These are phyloP conservation scores for Aphelocoma californica DNA, from an alignment of 2,797 vertebrate species.

Conservation along the genomic window DNA sequence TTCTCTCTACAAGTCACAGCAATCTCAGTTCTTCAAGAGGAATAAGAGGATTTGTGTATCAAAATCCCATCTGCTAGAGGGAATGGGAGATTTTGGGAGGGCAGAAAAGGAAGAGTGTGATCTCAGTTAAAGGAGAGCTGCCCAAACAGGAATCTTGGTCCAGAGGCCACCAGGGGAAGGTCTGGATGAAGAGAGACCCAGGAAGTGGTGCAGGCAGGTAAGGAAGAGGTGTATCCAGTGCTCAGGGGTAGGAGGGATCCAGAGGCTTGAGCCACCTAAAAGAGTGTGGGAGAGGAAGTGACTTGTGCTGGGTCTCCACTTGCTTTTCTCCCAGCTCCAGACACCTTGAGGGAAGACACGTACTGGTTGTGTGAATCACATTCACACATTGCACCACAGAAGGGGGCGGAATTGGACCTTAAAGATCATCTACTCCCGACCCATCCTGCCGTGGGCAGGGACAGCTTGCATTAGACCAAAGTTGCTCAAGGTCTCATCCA, in stretches of 20 bases:
- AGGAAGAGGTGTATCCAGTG: neutral
- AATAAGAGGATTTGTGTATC: neutral
- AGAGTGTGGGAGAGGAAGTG: neutral
- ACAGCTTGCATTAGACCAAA: neutral
- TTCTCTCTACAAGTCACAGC: neutral
- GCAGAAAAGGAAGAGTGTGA: neutral
- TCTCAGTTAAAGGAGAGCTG: too few relatives aligned
- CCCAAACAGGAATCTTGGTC: too few relatives aligned
- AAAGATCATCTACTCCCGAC: neutral
- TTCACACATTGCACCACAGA: neutral
- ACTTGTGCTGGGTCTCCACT: neutral
- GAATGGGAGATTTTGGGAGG: neutral
- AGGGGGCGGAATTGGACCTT: neutral
- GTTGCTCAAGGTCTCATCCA: neutral
- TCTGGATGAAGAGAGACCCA: neutral
- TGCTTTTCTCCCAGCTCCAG: neutral
- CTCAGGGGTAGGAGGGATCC: neutral
- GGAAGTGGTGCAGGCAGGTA: rapidly evolving
- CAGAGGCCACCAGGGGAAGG: neutral
- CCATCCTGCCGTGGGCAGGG: neutral
- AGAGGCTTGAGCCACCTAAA: neutral
- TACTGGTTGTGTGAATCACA: neutral
- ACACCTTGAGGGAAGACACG: neutral
- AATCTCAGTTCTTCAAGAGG: neutral
- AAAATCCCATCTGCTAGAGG: neutral